Base-by-base conservation (phyloP, 37 sponge, comb jelly and placozoan genomes). In the Halichondria panicea region DNA sequence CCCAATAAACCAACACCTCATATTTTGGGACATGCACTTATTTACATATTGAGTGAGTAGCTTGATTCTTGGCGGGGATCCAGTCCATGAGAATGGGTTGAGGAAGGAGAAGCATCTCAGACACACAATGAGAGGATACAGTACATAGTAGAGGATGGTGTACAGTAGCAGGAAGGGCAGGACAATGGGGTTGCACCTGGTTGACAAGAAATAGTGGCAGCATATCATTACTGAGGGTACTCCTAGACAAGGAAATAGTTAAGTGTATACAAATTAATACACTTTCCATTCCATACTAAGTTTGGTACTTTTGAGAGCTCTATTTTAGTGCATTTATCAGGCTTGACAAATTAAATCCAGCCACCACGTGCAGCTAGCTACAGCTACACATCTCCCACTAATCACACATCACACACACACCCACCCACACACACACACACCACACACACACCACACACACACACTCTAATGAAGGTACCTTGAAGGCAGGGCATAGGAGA, bases 1-100 rank as follows among this genome's bases (percentile, higher is more conserved):
- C 61, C 30, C 75, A 76, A 48, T 43, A 35, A 41, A 45, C 25
- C 18, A 37, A 79, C 55, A 19, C 42, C 28, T 27, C 5, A 43
- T 37, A 21, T 5, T 52, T 15, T 18, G 11, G 52, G 22, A 3
- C 5, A 24, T 56, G 13, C 32, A 48, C 3, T 27, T 65, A 21
- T 1, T 53, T 30, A 78, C 78, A 66, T 78, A 55, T 22, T 56
- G 32, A 55, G 78, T 78, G 44, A 78, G 78, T 0, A 54, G 36
- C 19, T 68, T 33, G 5, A 41, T 15, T 19, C 15, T 11, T 1
- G 66, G 78, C n/a, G 12, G 13, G 7, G 56, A 25, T 55, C 56
- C 8, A 41, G 8, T 28, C 7, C 13, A 33, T 42, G 43, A 13
- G 38, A 64, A 33, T 21, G 39, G 55, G 39, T 71, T 71, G 0